These are phyloP conservation scores for Pygoscelis adeliae DNA, from an alignment of 2,113 vertebrate genomes.

Conservation along the genomic window DNA sequence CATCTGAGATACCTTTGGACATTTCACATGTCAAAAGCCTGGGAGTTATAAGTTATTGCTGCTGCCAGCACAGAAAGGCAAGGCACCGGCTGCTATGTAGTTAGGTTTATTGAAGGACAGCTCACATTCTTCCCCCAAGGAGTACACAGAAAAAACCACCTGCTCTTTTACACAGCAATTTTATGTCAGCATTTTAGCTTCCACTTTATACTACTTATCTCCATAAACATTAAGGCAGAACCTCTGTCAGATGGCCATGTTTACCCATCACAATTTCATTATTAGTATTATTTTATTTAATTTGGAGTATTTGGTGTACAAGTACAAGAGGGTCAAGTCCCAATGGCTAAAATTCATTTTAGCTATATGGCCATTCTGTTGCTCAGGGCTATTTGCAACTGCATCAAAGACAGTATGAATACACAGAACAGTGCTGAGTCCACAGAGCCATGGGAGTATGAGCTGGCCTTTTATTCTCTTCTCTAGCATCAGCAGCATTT, in stretches of 20 bases:
- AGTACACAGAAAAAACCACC: background rate
- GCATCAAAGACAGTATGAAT: background rate
- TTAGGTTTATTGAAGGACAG: background rate
- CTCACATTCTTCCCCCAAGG: background rate
- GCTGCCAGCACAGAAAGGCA: background rate
- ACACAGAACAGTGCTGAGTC: conserved; percentile 27
- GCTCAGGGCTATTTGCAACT: background rate
- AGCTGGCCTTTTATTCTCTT: conserved; percentile 41
- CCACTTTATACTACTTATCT: background rate
- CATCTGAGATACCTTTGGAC: background rate
- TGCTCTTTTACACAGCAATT: background rate
- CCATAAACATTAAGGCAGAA: background rate
- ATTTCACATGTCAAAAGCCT: background rate
- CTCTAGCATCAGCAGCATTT: conserved; percentile 38
- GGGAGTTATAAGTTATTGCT: background rate
- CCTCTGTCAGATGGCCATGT: background rate
- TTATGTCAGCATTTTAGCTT: background rate
- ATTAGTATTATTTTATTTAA: background rate
- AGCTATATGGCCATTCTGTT: background rate
- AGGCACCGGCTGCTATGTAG: background rate
- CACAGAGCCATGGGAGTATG: background rate
- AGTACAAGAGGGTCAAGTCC: background rate
- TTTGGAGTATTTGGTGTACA: background rate
- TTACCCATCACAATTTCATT: background rate
- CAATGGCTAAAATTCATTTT: background rate